phyloP scores from a whole-genome alignment of 2,113 vertebrate species.

The Saguinus imperator region DNA sequence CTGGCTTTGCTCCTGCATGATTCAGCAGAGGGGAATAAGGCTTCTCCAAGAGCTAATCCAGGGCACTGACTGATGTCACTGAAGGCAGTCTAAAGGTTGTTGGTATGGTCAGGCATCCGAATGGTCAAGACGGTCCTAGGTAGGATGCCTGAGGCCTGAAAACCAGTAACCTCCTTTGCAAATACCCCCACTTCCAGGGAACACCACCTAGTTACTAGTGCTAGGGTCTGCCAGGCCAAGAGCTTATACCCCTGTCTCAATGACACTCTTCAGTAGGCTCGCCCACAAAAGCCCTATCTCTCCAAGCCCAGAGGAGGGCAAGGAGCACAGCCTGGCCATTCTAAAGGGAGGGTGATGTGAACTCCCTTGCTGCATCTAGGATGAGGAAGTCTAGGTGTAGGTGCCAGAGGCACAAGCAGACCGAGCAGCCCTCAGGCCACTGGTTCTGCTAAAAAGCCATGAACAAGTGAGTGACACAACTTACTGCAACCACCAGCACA shows the following conservation, averaged over 20 bases:
- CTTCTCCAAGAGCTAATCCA: slow-evolving; percentile 20
- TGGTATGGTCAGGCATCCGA: background rate
- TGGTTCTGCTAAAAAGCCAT: slow-evolving; percentile 15
- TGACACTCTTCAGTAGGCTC: background rate
- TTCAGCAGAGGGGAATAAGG: slow-evolving; percentile 42
- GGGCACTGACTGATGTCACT: background rate
- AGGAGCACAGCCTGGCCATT: background rate
- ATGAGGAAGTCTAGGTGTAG: background rate
- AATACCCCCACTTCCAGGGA: background rate
- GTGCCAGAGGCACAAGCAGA: background rate
- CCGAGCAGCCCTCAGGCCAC: background rate
- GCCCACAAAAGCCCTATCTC: background rate
- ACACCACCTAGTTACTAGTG: background rate
- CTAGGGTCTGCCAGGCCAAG: background rate
- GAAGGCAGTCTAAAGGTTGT: background rate
- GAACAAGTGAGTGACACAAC: slow-evolving; percentile 9
- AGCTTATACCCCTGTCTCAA: background rate
- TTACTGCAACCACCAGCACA: slow-evolving; percentile 33
- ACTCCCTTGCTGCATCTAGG: background rate
- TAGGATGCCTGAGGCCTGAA: background rate
- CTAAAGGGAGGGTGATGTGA: background rate
- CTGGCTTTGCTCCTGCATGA: slow-evolving; percentile 42
- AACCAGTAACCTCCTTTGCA: background rate
- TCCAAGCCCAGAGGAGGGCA: background rate
- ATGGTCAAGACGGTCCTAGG: background rate